Percentiles rank a stretch among this genome's conserved stretches.
phyloP scores from a whole-genome alignment of 2,113 vertebrate species.

The Phainopepla nitens region DNA sequence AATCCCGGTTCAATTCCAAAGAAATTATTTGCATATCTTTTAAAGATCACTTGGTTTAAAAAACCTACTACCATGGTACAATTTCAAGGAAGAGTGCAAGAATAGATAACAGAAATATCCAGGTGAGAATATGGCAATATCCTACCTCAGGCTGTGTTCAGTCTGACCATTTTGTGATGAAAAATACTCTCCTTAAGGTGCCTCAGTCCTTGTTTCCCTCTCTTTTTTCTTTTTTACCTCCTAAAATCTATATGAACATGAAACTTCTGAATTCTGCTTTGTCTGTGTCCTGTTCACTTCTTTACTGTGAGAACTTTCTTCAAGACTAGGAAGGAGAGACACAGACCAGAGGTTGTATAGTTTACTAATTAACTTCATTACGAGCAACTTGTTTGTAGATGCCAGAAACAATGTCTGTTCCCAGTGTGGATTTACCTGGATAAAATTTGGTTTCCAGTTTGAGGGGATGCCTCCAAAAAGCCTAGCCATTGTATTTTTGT shows the following conservation, averaged over 20 bases:
- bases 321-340: constrained; percentile 73
- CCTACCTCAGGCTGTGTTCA: constrained; percentile 80
- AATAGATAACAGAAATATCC: neutral
- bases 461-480: neutral
- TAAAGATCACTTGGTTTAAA: neutral
- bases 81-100: neutral
- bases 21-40: neutral
- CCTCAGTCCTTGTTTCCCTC: neutral
- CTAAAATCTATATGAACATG: neutral
- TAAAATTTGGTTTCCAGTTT: neutral
- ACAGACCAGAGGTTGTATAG: constrained; percentile 85
- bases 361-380: constrained; percentile 92
- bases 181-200: neutral
- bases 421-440: neutral
- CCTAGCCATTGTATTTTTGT: neutral
- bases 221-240: neutral
- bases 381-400: constrained; percentile 65
- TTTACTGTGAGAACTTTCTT: constrained; percentile 62
- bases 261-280: constrained; percentile 39
- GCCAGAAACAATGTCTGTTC: constrained; percentile 58
- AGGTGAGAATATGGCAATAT: neutral
- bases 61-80: neutral
- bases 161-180: constrained; percentile 70
- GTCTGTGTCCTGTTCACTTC: constrained; percentile 39
- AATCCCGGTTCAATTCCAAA: neutral